Evolutionary conservation across 2,888 invertebrate genomes (phyloP), one percentile per base, ranked within the genome.

Genomic region (Tubulanus polymorphus): DNA sequence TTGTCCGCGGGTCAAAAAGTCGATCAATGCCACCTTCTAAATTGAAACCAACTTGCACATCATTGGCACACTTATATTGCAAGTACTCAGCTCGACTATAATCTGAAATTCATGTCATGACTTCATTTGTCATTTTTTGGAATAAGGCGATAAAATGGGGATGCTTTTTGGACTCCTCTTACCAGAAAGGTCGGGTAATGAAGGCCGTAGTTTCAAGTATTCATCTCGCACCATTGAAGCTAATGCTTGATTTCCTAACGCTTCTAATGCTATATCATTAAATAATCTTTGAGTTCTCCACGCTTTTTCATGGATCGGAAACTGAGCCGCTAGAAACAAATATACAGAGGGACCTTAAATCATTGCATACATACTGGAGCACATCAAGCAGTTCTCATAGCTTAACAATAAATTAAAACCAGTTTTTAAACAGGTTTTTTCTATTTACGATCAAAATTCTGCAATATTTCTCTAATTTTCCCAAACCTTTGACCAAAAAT

Each of bases 211-310:
- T n/a, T 62, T 47, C 6, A 58, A 23, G 23, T 65, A 54, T n/a
- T 63, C 63, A 6, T 55, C n/a, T 25, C 61, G 53, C 3, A 73
- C 64, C 20, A 63, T 55, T 6, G 49, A 32, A 23, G 60, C 63
- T 8, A 72, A 56, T 2, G 69, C 63, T 51, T 72, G 71, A 41
- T 67, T 55, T 3, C 57, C 61, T 26, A 73, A 59, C 12, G 66
- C 63, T 3, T 63, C 52, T 25, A 73, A 25, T 0, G 71, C 69
- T 28, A 70, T 35, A 29, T 69, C 51, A 18, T 61, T 52, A 50
- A 73, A 72, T 48, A 59, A 53, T 28, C 73, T 61, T 63, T 74
- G 74, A 55, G 73, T 73, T 18, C 52, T n/a, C 74, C 74, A 74
- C 1, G 68, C 57, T 48, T 55, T 55, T 48, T 54, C 60, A 60